Evolutionary conservation across 2,113 vertebrate species (phyloP).

Genomic region (Alligator mississippiensis): DNA sequence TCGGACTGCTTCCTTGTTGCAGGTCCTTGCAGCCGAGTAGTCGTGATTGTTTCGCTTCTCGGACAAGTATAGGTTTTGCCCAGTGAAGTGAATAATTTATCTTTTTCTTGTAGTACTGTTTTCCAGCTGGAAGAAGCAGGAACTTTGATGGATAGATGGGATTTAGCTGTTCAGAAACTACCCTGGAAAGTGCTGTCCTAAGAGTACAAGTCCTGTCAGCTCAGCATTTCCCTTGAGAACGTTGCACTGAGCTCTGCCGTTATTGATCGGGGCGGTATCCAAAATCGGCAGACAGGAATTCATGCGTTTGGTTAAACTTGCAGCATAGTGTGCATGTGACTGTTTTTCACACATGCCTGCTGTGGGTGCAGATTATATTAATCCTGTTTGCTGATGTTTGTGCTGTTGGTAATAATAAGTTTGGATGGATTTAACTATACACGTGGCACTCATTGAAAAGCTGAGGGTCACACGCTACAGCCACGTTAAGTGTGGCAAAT

Average conservation of each 20-base stretch:
- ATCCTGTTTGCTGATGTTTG: not conserved
- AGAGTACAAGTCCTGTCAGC: slow-evolving; percentile 10
- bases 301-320: not conserved
- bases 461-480: not conserved
- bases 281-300: not conserved
- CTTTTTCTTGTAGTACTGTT: not conserved
- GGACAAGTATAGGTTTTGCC: not conserved
- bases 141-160: slow-evolving; percentile 38
- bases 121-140: slow-evolving; percentile 23
- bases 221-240: not conserved
- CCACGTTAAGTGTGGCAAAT: not conserved
- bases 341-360: not conserved
- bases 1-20: not conserved
- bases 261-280: not conserved
- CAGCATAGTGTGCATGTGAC: not conserved
- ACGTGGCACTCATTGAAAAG: not conserved
- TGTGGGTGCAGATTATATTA: not conserved
- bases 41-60: not conserved
- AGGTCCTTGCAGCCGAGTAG: not conserved
- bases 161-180: slow-evolving; percentile 20
- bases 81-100: slow-evolving; percentile 2
- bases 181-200: slow-evolving; percentile 44
- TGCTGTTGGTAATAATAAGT: not conserved
- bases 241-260: not conserved
- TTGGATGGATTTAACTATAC: not conserved